Conservation (phyloP, 2,797 vertebrate species). For the Chelon labrosus region DNA sequence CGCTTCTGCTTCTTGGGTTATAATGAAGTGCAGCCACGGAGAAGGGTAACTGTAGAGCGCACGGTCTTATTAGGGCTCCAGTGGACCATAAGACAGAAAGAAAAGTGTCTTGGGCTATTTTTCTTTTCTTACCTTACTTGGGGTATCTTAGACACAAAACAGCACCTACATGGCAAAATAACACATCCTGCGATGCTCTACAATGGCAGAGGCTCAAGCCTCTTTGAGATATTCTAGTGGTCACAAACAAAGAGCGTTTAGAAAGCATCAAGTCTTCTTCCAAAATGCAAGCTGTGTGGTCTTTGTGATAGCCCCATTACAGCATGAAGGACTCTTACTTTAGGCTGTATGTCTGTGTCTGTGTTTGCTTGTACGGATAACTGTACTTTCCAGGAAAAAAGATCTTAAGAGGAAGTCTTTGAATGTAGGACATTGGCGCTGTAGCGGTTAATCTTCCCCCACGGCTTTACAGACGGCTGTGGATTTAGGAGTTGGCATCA, state of each 20-base stretch:
- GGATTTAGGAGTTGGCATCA: conserved; percentile 86
- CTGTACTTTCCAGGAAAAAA: conserved; percentile 82
- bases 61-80: conserved; percentile 84
- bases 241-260: conserved; percentile 74
- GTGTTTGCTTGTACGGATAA: conserved; percentile 81
- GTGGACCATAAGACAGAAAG: conserved; percentile 63
- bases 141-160: conserved; percentile 66
- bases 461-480: conserved; percentile 83
- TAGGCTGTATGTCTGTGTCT: conserved; percentile 76
- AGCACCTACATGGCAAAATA: conserved; percentile 72
- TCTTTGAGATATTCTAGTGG: conserved; percentile 78
- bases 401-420: conserved; percentile 86
- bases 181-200: conserved; percentile 63
- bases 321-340: conserved; percentile 83
- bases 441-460: conserved; percentile 85
- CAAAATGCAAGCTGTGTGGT: conserved; percentile 85
- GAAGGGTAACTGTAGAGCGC: conserved; percentile 85
- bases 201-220: conserved; percentile 64
- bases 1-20: conserved; percentile 84
- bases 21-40: conserved; percentile 88
- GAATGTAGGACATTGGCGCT: conserved; percentile 84
- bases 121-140: conserved; percentile 71
- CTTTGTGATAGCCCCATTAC: conserved; percentile 84
- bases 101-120: conserved; percentile 68
- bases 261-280: conserved; percentile 82